These are phyloP conservation scores for Lasiurus cinereus DNA, from an alignment of 2,113 vertebrate species.

Conservation along the genomic window DNA sequence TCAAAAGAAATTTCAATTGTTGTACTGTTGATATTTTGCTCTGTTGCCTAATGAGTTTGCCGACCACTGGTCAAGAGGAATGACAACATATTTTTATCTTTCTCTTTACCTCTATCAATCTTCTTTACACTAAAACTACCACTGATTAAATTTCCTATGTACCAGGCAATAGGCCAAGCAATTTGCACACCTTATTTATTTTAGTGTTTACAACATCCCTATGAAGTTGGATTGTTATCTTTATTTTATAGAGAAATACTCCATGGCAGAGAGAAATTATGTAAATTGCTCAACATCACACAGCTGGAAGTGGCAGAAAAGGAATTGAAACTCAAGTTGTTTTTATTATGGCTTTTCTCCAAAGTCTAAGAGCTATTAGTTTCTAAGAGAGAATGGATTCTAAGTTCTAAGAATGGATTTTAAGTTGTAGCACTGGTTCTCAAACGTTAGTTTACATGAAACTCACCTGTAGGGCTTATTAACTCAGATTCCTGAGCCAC, in stretches of 20 bases:
- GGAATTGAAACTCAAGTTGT: not conserved
- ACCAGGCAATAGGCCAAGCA: not conserved
- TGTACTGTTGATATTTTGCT: no score
- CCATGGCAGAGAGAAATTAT: slow-evolving; percentile 40
- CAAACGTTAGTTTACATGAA: not conserved
- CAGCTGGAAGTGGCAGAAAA: not conserved
- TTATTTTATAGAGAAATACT: slow-evolving; percentile 51
- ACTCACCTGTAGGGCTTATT: not conserved
- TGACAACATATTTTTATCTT: not conserved
- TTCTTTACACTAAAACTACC: not conserved
- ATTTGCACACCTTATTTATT: slow-evolving; percentile 14
- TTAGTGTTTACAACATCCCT: not conserved
- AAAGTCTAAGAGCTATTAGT: not conserved
- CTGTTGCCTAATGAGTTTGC: no score
- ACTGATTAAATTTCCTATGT: slow-evolving; percentile 1
- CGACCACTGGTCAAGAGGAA: not conserved
- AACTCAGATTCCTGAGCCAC: not conserved
- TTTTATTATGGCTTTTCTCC: not conserved
- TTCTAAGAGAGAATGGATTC: not conserved
- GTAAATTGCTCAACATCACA: slow-evolving; percentile 51
- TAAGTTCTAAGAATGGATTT: not conserved
- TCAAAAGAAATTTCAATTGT: no score
- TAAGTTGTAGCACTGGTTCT: not conserved
- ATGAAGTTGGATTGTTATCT: slow-evolving; percentile 25
- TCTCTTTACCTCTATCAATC: not conserved